phyloP scores from a whole-genome alignment of 2,797 vertebrate species.

The Monodelphis domestica region DNA sequence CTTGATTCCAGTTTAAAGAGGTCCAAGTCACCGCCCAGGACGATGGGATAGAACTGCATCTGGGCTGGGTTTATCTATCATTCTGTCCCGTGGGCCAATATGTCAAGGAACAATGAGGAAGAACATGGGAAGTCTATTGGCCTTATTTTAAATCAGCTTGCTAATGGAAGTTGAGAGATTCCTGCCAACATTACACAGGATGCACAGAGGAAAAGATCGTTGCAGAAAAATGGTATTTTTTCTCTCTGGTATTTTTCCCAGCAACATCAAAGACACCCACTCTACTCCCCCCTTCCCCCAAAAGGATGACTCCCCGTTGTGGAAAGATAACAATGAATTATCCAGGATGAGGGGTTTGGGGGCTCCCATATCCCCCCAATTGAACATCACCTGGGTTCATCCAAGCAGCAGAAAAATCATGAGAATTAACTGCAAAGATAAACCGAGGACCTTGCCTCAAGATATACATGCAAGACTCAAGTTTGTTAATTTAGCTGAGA shows the following conservation, averaged over 20 bases:
- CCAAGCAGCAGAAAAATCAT: conserved; percentile 41
- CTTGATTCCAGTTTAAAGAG: not conserved
- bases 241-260: not conserved
- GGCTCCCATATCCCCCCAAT: conserved; percentile 37
- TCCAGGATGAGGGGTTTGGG: not conserved
- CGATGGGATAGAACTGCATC: not conserved
- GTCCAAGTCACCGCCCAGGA: not conserved
- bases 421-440: not conserved
- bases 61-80: not conserved
- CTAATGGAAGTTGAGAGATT: conserved; percentile 23
- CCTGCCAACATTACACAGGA: not conserved
- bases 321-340: conserved; percentile 54
- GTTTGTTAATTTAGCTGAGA: conserved; percentile 18
- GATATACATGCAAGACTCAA: not conserved
- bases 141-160: not conserved
- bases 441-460: conserved; percentile 23
- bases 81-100: not conserved
- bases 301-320: conserved; percentile 30
- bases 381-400: conserved; percentile 56
- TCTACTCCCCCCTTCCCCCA: conserved; percentile 13
- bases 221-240: rapidly evolving
- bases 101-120: not conserved
- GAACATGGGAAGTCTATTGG: not conserved
- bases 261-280: not conserved
- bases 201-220: not conserved